A percentile compares a stretch with the other conserved stretches of the same genome.
phyloP scores from a whole-genome alignment of 2,888 invertebrate genomes.

The Diarsia brunnea region DNA sequence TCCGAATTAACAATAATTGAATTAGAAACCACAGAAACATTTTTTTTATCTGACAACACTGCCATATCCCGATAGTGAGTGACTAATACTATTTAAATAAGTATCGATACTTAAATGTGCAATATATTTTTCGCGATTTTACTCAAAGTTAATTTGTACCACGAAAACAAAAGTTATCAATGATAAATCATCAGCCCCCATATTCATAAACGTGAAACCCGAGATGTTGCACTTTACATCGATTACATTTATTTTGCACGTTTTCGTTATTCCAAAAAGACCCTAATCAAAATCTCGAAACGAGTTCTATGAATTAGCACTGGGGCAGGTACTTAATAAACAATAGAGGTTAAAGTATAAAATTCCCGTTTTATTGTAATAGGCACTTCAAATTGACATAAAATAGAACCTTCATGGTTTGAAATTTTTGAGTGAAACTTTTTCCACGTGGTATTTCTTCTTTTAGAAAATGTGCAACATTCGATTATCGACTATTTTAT shows the following conservation, averaged over 20 bases:
- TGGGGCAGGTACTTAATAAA: background rate
- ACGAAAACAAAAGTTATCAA: background rate
- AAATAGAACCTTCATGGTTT: too few relatives aligned
- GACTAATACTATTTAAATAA: background rate
- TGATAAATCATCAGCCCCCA: background rate
- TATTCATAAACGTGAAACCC: background rate
- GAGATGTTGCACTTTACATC: background rate
- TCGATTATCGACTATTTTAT: too few relatives aligned
- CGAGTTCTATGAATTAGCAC: background rate
- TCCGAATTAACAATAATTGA: background rate
- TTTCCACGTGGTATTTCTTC: too few relatives aligned
- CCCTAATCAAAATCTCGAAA: background rate
- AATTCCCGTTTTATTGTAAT: too few relatives aligned
- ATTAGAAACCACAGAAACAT: background rate
- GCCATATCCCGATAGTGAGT: background rate
- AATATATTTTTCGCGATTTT: background rate
- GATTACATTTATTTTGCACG: background rate
- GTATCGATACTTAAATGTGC: background rate
- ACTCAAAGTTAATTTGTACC: background rate
- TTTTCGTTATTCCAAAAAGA: background rate
- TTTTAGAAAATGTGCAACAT: too few relatives aligned
- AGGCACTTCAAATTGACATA: too few relatives aligned
- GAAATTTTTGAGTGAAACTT: too few relatives aligned
- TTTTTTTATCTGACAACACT: slow-evolving; percentile 4
- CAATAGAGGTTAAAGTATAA: too few relatives aligned